A percentile compares a stretch with the other conserved stretches of the same genome.
These are phyloP conservation scores for Ectemnius cavifrons DNA, from an alignment of 2,888 invertebrate species.

Conservation along the genomic window DNA sequence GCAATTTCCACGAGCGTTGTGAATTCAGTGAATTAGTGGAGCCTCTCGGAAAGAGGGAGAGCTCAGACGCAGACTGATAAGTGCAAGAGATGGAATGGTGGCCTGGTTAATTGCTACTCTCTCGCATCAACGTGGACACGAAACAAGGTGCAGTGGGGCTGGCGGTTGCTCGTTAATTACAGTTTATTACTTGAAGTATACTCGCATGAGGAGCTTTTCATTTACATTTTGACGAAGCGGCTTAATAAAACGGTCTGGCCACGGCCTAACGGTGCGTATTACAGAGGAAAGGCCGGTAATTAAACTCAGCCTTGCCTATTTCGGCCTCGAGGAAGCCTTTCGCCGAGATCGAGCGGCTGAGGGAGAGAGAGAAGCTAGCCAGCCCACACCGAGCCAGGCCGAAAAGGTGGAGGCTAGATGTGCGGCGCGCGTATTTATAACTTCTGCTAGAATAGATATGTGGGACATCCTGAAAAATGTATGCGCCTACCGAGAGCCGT, in stretches of 20 bases:
- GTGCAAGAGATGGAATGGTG: background rate
- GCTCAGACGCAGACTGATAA: too few relatives aligned
- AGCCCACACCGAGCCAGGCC: conserved; percentile 8
- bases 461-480: conserved; percentile 70
- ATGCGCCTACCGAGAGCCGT: conserved; percentile 55
- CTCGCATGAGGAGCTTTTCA: conserved; percentile 46
- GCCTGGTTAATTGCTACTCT: conserved; percentile 9
- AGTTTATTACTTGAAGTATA: conserved; percentile 39
- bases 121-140: conserved; percentile 25
- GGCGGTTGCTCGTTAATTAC: conserved; percentile 39
- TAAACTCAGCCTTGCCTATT: conserved; percentile 55
- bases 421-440: conserved; percentile 67
- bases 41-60: too few relatives aligned
- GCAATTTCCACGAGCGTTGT: too few relatives aligned
- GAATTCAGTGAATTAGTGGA: too few relatives aligned
- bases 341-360: conserved; percentile 13
- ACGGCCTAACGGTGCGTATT: conserved; percentile 50
- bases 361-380: too few relatives aligned
- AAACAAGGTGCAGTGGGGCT: background rate
- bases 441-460: conserved; percentile 65
- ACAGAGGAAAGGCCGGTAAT: conserved; percentile 54
- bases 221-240: conserved; percentile 61
- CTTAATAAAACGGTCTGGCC: conserved; percentile 49
- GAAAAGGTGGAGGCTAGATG: conserved; percentile 43
- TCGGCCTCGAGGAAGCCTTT: conserved; percentile 48